Conservation (phyloP, 2,113 vertebrate species). For the Genyomyrus donnyi region DNA sequence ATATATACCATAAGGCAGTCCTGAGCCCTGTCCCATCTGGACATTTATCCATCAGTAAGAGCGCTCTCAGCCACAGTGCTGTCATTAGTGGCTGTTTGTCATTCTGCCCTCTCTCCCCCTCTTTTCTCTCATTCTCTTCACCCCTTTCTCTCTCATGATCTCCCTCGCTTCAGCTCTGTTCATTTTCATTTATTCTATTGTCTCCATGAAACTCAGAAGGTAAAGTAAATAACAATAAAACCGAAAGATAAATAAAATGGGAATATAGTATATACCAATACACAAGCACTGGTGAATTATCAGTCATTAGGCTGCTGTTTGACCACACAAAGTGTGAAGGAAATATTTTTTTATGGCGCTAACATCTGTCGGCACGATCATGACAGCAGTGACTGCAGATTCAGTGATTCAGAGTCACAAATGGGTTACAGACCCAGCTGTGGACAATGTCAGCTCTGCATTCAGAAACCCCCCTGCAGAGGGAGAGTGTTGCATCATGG, state of each 20-base stretch:
- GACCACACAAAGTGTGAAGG: background rate
- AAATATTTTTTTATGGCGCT: background rate
- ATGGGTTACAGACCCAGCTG: background rate
- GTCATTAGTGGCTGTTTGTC: background rate
- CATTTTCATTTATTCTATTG: background rate
- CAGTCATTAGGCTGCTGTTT: background rate
- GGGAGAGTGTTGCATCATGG: background rate
- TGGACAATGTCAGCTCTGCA: background rate
- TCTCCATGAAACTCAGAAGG: background rate
- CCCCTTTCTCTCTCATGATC: background rate
- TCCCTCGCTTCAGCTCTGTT: background rate
- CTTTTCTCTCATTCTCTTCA: background rate
- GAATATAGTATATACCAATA: background rate
- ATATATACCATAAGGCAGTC: conserved; percentile 49
- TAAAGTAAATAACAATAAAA: background rate
- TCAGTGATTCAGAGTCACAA: background rate
- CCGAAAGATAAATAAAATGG: background rate
- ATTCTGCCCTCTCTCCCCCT: background rate
- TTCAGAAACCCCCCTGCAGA: background rate
- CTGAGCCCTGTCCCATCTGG: conserved; percentile 27
- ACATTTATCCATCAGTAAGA: conserved; percentile 35
- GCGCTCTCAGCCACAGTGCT: background rate
- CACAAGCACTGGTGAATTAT: background rate
- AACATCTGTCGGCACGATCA: background rate
- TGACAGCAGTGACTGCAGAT: background rate